phyloP scores from a whole-genome alignment of 2,888 invertebrate genomes.

The Morinoia aosen region DNA sequence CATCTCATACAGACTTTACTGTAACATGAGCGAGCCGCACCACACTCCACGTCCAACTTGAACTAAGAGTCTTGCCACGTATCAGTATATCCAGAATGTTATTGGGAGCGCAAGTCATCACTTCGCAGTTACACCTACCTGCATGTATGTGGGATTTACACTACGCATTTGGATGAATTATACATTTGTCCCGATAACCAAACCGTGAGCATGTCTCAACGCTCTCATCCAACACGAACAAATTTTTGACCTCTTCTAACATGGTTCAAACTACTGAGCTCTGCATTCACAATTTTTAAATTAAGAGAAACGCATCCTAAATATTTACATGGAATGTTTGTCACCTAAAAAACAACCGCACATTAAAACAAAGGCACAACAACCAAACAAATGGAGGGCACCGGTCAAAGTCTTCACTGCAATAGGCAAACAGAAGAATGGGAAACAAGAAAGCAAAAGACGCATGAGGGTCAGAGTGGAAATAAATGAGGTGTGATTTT shows the following conservation, averaged over 20 bases:
- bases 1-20: not conserved
- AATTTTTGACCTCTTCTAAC: not conserved
- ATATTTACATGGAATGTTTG: not conserved
- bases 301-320: not conserved
- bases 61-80: not conserved
- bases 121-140: too few relatives aligned
- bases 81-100: not conserved
- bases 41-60: not conserved
- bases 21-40: not conserved
- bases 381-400: not conserved
- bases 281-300: not conserved
- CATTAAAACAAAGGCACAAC: not conserved
- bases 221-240: not conserved
- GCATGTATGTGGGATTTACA: not conserved
- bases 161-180: not conserved
- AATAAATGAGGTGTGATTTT: not conserved
- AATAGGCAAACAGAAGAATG: not conserved
- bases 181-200: not conserved
- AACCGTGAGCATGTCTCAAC: not conserved
- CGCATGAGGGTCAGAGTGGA: not conserved
- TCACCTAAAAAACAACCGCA: not conserved
- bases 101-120: not conserved
- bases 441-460: not conserved
- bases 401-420: not conserved
- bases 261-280: not conserved